phyloP scores from a whole-genome alignment of 2,113 vertebrate species.

The Antennarius striatus region DNA sequence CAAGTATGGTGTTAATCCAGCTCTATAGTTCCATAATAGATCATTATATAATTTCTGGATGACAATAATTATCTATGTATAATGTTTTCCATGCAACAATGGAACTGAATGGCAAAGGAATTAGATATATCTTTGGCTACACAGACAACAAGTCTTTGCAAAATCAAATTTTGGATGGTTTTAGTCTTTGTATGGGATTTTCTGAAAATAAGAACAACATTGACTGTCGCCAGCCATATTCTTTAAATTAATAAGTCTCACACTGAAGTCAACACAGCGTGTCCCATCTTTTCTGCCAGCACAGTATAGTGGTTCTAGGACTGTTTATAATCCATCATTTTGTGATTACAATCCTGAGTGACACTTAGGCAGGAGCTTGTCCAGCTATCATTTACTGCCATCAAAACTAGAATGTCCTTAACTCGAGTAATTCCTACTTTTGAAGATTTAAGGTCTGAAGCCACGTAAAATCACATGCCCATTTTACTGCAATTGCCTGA shows the following conservation, averaged over 20 bases:
- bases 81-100: no score
- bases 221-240: not conserved
- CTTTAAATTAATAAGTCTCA: slow-evolving; percentile 1
- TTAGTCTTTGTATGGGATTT: not conserved
- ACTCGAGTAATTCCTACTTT: slow-evolving; percentile 42
- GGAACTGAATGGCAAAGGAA: no score
- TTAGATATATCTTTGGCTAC: no score
- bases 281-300: slow-evolving; percentile 19
- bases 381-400: slow-evolving; percentile 38
- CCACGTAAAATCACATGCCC: slow-evolving; percentile 37
- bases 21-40: no score
- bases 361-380: slow-evolving; percentile 25
- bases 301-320: slow-evolving; percentile 23
- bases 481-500: slow-evolving; percentile 47
- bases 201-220: not conserved
- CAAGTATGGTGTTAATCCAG: no score
- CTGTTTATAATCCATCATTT: slow-evolving; percentile 42
- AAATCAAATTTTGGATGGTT: not conserved
- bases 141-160: no score
- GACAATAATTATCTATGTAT: no score
- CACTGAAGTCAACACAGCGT: not conserved
- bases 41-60: no score
- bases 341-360: slow-evolving; percentile 28
- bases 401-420: slow-evolving; percentile 48
- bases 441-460: slow-evolving; percentile 44